Percentiles rank a stretch among this genome's conserved stretches.
Evolutionary conservation across 2,113 vertebrate species (phyloP).

Genomic region (Oenanthe melanoleuca): DNA sequence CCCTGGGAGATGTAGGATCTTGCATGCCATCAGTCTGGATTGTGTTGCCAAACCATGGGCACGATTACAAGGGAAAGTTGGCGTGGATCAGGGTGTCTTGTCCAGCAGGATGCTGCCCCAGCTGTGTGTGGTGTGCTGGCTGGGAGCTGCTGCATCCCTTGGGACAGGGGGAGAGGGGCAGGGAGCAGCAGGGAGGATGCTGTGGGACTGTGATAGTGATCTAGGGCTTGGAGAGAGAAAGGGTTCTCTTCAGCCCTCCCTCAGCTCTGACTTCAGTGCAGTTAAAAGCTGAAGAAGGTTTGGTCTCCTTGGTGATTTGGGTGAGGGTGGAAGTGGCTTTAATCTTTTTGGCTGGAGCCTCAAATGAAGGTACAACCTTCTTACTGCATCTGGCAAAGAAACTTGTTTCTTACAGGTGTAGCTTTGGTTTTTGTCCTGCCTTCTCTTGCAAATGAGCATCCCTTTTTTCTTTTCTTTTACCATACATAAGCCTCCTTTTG

Average conservation of each 20-base stretch:
- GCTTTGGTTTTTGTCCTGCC: conserved; percentile 31
- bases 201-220: neutral
- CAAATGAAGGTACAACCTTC: neutral
- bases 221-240: neutral
- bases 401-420: conserved; percentile 50
- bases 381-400: neutral
- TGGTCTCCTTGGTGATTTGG: conserved; percentile 49
- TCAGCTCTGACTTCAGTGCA: neutral
- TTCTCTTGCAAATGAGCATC: conserved; percentile 49
- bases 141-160: neutral
- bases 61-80: neutral
- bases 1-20: neutral
- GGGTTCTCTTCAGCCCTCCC: neutral
- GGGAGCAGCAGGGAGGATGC: neutral
- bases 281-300: conserved; percentile 14
- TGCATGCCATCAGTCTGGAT: neutral
- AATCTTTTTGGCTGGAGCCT: conserved; percentile 41
- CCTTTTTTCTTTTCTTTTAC: neutral
- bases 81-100: rapidly evolving
- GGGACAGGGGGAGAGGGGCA: neutral
- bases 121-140: neutral
- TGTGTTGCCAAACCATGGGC: neutral
- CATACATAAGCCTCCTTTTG: neutral
- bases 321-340: conserved; percentile 44
- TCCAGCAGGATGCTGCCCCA: neutral